phyloP scores from a whole-genome alignment of 92 coral and sea anemone genomes.

The Epizoanthus stellaris region DNA sequence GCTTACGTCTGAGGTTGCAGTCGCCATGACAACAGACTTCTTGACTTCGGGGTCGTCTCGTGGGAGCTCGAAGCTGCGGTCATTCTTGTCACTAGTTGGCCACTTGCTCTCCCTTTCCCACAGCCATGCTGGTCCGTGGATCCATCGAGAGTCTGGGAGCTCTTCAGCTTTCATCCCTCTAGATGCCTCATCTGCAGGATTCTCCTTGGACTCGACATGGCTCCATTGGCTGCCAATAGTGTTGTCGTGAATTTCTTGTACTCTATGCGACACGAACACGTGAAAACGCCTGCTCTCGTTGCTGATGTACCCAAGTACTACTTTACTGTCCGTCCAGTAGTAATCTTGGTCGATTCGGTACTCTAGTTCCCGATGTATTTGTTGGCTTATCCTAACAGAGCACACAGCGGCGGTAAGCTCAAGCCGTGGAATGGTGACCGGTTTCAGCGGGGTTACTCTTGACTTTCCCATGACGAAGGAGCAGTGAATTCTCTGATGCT shows the following conservation, averaged over 20 bases:
- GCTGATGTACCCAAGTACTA: conserved; percentile 36
- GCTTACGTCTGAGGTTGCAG: background rate
- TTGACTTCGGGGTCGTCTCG: conserved; percentile 45
- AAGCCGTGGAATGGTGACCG: conserved; percentile 7
- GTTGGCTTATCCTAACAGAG: background rate
- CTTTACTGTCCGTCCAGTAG: conserved; percentile 52
- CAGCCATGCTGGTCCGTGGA: conserved; percentile 32
- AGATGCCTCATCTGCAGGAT: conserved; percentile 42
- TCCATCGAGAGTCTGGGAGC: conserved; percentile 35
- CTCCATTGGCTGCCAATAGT: conserved; percentile 40
- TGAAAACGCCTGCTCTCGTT: conserved; percentile 46
- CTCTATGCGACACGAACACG: conserved; percentile 50
- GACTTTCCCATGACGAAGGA: conserved; percentile 25
- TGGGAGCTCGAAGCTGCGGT: background rate
- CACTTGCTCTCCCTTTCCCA: conserved; percentile 41
- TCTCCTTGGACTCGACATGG: conserved; percentile 12
- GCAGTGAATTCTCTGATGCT: background rate
- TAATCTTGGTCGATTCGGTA: background rate
- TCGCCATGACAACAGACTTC: conserved; percentile 26
- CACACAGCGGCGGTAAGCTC: conserved; percentile 19
- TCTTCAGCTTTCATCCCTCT: conserved; percentile 43
- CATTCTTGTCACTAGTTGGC: background rate
- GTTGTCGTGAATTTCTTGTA: conserved; percentile 31
- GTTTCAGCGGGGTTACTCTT: conserved; percentile 47
- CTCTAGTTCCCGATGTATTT: conserved; percentile 4